Conservation (phyloP, 2,888 invertebrate species). For the Limnephilus marmoratus region DNA sequence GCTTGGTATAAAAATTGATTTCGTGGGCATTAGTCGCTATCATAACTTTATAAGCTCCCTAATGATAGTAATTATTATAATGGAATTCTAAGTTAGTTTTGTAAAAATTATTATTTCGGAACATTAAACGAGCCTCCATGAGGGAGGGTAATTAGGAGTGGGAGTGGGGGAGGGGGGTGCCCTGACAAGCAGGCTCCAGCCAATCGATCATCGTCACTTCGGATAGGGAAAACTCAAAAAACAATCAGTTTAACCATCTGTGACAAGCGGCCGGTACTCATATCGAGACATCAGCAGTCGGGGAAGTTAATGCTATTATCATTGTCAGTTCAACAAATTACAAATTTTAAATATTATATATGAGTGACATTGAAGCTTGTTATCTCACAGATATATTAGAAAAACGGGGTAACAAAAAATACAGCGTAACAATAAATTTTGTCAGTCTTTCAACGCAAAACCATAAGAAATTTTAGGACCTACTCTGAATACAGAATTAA, state of each 20-base stretch:
- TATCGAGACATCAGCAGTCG: background rate
- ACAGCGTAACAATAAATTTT: background rate
- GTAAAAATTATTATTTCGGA: constrained; percentile 19
- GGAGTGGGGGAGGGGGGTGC: background rate
- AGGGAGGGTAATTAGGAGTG: background rate
- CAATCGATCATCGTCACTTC: constrained; percentile 51
- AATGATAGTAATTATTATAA: constrained; percentile 32
- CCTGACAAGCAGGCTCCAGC: background rate
- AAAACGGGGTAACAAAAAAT: background rate
- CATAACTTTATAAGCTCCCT: background rate
- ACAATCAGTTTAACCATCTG: constrained; percentile 50
- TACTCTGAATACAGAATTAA: no score
- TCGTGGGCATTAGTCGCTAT: background rate
- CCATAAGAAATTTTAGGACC: no score
- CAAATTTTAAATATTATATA: background rate
- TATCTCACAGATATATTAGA: background rate
- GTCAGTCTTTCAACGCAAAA: background rate
- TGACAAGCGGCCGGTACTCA: constrained; percentile 26
- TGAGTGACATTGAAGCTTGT: background rate
- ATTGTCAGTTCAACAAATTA: background rate
- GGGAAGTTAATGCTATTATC: background rate
- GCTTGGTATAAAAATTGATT: background rate
- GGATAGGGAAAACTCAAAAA: constrained; percentile 50
- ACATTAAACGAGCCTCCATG: constrained; percentile 26
- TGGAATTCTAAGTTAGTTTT: constrained; percentile 33